Percentiles rank a stretch among this genome's conserved stretches.
These are phyloP conservation scores for Diarsia dahlii DNA, from an alignment of 2,888 invertebrate genomes.

Conservation along the genomic window DNA sequence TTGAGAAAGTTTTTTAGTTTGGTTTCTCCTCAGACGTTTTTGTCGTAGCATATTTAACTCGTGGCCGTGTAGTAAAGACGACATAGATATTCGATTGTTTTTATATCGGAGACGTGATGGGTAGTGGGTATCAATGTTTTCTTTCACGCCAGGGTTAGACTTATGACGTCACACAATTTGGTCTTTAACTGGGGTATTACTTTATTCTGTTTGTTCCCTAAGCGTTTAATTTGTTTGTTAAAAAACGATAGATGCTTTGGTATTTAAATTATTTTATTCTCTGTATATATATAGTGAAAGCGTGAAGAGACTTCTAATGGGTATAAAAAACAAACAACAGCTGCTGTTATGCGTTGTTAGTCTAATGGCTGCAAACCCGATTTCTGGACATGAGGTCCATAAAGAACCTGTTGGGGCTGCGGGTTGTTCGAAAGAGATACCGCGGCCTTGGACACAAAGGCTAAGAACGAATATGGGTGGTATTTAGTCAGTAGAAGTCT, in stretches of 20 bases:
- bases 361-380: too few relatives aligned
- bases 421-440: too few relatives aligned
- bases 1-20: background rate
- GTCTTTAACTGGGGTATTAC: constrained; percentile 3
- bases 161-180: constrained; percentile 20
- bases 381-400: too few relatives aligned
- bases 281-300: background rate
- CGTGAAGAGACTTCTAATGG: too few relatives aligned
- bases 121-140: constrained; percentile 10
- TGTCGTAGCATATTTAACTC: background rate
- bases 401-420: too few relatives aligned
- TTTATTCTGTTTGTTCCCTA: background rate
- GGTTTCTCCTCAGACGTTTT: background rate
- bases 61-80: background rate
- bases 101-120: constrained; percentile 1
- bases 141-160: background rate
- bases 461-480: too few relatives aligned
- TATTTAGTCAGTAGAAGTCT: too few relatives aligned
- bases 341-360: too few relatives aligned
- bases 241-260: background rate
- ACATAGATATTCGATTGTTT: constrained; percentile 3
- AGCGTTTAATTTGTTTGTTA: background rate
- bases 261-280: background rate
- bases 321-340: too few relatives aligned
- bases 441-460: too few relatives aligned